Evolutionary conservation across 2,113 vertebrate species (phyloP).

Genomic region (Columba janthina): DNA sequence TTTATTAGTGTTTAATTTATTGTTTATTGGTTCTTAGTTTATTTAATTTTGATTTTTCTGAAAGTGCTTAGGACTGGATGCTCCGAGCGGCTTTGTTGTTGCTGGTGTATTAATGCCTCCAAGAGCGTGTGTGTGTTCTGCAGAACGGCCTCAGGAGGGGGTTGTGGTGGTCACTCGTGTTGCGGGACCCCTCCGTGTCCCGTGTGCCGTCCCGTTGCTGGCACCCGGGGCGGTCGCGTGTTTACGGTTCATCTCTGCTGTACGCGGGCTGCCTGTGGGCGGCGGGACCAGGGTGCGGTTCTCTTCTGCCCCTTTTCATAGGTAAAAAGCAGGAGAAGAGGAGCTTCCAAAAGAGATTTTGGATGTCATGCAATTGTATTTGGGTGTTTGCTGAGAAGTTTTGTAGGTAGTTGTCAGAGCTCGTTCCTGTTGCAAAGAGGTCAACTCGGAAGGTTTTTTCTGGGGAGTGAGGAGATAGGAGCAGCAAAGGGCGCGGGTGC

Average conservation of each 20-base stretch:
- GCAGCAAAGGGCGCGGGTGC: accelerated
- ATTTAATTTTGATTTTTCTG: neutral
- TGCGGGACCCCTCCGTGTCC: accelerated
- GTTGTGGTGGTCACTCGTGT: accelerated
- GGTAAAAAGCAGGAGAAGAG: neutral
- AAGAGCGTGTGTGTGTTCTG: accelerated
- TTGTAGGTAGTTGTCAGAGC: accelerated
- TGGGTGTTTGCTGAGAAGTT: neutral
- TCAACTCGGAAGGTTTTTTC: neutral
- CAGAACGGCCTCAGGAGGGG: neutral
- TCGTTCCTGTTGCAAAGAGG: accelerated
- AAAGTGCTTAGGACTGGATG: neutral
- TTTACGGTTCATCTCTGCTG: accelerated
- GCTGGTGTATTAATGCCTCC: accelerated
- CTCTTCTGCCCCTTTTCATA: neutral
- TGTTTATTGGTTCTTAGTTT: neutral
- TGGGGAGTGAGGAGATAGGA: neutral
- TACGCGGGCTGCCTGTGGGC: accelerated
- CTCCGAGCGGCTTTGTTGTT: accelerated
- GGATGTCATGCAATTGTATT: accelerated
- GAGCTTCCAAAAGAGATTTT: neutral
- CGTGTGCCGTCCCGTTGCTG: accelerated
- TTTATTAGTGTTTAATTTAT: too few relatives aligned
- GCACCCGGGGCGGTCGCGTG: neutral
- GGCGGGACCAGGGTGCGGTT: neutral